phyloP scores from a whole-genome alignment of 2,113 vertebrate genomes.

The Protobothrops mucrosquamatus region DNA sequence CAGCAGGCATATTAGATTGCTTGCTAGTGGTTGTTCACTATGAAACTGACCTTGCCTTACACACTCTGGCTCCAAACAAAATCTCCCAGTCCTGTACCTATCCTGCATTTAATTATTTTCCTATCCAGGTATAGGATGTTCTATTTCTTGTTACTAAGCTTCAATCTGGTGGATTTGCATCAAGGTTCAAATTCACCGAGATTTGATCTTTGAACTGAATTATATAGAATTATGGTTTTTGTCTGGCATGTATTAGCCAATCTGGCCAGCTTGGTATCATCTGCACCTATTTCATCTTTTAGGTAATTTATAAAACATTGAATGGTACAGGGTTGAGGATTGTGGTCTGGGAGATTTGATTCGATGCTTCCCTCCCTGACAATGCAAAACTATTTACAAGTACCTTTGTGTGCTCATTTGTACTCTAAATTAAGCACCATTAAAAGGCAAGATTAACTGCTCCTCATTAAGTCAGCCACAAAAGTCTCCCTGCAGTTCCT shows the following conservation, averaged over 20 bases:
- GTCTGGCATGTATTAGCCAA: neutral
- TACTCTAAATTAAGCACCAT: neutral
- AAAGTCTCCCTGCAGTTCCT: constrained; percentile 4
- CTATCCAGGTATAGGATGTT: neutral
- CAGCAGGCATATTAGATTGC: neutral
- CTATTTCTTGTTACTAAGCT: neutral
- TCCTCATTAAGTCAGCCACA: constrained; percentile 17
- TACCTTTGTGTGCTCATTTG: neutral
- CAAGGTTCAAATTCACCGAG: neutral
- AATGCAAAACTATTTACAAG: neutral
- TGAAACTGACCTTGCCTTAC: neutral
- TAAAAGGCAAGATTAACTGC: constrained; percentile 14
- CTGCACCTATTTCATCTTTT: neutral
- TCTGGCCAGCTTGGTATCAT: neutral
- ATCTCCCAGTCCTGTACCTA: neutral
- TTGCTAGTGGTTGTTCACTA: neutral
- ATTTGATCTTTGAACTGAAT: neutral
- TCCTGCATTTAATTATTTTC: neutral
- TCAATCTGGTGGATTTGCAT: neutral
- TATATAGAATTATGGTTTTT: neutral
- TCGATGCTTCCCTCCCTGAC: neutral
- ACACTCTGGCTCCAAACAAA: neutral
- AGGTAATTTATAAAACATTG: neutral
- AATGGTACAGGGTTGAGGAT: neutral
- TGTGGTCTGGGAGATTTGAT: neutral